phyloP scores from a whole-genome alignment of 2,113 vertebrate species.

The Propithecus coquereli region DNA sequence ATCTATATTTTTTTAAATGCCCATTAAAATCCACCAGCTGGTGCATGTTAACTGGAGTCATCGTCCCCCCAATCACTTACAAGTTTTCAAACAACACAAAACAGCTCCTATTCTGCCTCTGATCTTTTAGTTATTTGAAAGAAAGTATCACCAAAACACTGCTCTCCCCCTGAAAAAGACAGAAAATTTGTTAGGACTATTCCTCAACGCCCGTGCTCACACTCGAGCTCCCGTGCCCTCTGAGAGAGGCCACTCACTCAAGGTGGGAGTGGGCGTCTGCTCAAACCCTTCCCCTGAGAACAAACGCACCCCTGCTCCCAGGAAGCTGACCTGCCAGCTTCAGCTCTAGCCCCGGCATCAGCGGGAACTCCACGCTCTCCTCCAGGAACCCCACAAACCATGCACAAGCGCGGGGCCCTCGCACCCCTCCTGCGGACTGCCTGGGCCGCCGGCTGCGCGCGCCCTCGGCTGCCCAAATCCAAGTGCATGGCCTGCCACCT shows the following conservation, averaged over 20 bases:
- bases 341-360: not conserved
- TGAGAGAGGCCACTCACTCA: accelerated
- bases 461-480: constrained; percentile 16
- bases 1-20: not conserved
- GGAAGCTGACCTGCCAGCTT: not conserved
- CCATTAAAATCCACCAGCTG: not conserved
- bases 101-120: not conserved
- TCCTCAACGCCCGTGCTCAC: not conserved
- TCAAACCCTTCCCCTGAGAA: not conserved
- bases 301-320: accelerated
- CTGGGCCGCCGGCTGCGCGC: accelerated
- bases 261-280: accelerated
- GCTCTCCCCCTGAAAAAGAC: not conserved
- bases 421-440: not conserved
- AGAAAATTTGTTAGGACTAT: not conserved
- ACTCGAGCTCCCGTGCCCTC: not conserved
- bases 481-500: constrained; percentile 78
- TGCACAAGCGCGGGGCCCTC: accelerated
- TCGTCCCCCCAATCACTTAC: not conserved
- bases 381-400: not conserved
- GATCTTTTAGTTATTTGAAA: not conserved
- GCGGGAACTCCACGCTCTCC: not conserved
- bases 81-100: not conserved
- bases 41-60: not conserved
- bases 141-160: not conserved